phyloP scores from a whole-genome alignment of 2,113 vertebrate genomes.

The Mugil cephalus region DNA sequence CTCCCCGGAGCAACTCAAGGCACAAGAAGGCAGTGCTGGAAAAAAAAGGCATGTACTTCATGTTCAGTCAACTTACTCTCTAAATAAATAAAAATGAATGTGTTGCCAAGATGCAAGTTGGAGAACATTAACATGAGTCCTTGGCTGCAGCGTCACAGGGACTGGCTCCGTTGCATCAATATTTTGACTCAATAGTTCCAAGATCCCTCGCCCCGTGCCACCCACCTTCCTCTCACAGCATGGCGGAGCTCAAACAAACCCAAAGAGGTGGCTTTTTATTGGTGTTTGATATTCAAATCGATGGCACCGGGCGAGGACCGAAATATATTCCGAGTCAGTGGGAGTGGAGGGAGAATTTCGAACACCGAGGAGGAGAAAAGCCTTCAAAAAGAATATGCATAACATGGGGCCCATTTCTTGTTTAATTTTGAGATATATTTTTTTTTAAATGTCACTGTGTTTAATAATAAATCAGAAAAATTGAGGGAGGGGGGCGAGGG shows the following conservation, averaged over 20 bases:
- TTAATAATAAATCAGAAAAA: conserved; percentile 65
- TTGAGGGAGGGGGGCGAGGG: conserved; percentile 11
- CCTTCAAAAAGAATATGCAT: conserved; percentile 47
- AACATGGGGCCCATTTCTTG: conserved; percentile 13
- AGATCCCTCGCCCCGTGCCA: conserved; percentile 49
- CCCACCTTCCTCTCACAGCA: conserved; percentile 68
- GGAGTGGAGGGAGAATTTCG: conserved; percentile 21
- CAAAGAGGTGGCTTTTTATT: conserved; percentile 73
- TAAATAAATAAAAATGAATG: conserved; percentile 52
- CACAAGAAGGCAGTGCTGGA: conserved; percentile 12
- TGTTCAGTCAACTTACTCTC: conserved; percentile 36
- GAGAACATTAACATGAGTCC: conserved; percentile 63
- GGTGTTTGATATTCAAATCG: conserved; percentile 79
- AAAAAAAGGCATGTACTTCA: conserved; percentile 42
- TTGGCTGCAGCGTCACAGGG: conserved; percentile 59
- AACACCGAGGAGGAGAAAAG: conserved; percentile 26
- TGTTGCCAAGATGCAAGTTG: conserved; percentile 60
- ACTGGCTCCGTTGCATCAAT: conserved; percentile 73
- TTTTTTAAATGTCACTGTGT: conserved; percentile 49
- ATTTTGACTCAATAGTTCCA: conserved; percentile 73
- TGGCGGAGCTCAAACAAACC: conserved; percentile 66
- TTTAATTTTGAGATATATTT: conserved; percentile 47
- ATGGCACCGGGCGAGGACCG: conserved; percentile 59
- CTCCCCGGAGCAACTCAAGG: conserved; percentile 8
- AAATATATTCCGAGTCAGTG: conserved; percentile 56